Conservation (phyloP, 1,140 invertebrate species). For the Euglossa dilemma region DNA sequence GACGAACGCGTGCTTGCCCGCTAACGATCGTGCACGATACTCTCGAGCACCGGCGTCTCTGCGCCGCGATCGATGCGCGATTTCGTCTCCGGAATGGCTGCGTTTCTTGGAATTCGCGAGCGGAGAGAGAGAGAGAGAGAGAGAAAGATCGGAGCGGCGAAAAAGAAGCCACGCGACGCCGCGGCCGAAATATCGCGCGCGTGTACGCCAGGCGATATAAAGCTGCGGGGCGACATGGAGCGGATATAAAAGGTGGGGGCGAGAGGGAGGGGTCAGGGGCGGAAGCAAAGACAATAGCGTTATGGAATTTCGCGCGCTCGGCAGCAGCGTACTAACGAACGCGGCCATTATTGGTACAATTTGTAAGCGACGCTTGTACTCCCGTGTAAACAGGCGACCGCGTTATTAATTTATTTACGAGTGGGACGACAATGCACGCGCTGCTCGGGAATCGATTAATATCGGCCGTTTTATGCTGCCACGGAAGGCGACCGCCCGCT, state of each 20-base stretch:
- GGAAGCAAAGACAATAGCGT: no score
- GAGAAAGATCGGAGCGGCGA: no score
- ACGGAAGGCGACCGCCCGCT: conserved; percentile 26
- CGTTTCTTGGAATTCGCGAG: conserved; percentile 13
- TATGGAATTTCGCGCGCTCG: not conserved
- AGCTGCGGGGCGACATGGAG: no score
- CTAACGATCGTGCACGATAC: conserved; percentile 27
- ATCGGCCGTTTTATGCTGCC: conserved; percentile 55
- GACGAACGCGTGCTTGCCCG: conserved; percentile 11
- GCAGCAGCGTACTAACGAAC: conserved; percentile 39
- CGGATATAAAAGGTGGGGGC: no score
- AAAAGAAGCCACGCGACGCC: no score
- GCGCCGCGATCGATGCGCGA: conserved; percentile 6
- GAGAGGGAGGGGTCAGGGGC: not conserved
- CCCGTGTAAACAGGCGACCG: conserved; percentile 42
- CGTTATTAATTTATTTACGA: conserved; percentile 67
- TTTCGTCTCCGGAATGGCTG: not conserved
- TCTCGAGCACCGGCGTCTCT: not conserved
- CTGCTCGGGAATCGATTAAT: conserved; percentile 58
- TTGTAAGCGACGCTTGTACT: conserved; percentile 61
- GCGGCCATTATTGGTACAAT: conserved; percentile 56
- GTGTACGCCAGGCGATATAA: no score
- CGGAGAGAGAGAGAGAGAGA: no score
- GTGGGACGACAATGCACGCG: conserved; percentile 13
- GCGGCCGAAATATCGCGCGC: no score